Percentiles rank a stretch among this genome's conserved stretches.
These are phyloP conservation scores for Himalopsyche anomala DNA, from an alignment of 2,888 invertebrate genomes.

Conservation along the genomic window DNA sequence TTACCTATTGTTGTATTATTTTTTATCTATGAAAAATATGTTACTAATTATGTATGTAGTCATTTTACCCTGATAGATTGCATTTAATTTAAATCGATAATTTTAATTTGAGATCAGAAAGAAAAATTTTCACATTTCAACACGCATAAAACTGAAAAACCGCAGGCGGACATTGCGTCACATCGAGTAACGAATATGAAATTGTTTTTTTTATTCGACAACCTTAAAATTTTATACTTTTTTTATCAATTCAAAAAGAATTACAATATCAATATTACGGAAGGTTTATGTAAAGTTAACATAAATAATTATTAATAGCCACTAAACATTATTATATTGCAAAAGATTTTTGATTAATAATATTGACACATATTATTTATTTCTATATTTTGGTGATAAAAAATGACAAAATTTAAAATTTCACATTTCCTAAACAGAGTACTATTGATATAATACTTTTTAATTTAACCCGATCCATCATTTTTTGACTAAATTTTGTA, in stretches of 20 bases:
- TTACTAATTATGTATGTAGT: slow-evolving; percentile 57
- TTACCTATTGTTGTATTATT: neutral
- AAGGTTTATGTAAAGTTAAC: slow-evolving; percentile 40
- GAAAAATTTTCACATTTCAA: neutral
- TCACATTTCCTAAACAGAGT: slow-evolving; percentile 39
- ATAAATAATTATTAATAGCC: slow-evolving; percentile 32
- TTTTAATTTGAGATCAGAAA: slow-evolving; percentile 4
- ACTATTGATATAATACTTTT: slow-evolving; percentile 39
- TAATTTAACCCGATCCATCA: slow-evolving; percentile 43
- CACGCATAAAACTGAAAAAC: neutral
- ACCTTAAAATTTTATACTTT: neutral
- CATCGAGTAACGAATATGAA: neutral
- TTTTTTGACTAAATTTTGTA: slow-evolving; percentile 63
- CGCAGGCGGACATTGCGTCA: neutral
- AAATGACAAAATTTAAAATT: slow-evolving; percentile 38
- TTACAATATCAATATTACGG: slow-evolving; percentile 22
- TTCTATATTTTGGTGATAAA: slow-evolving; percentile 42
- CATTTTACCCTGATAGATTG: slow-evolving; percentile 63
- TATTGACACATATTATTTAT: slow-evolving; percentile 38
- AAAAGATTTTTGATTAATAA: slow-evolving; percentile 42
- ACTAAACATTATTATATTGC: slow-evolving; percentile 42
- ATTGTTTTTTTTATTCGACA: neutral
- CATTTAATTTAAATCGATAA: slow-evolving; percentile 55
- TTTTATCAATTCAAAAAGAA: slow-evolving; percentile 13
- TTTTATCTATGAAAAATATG: slow-evolving; percentile 52